These are phyloP conservation scores for Ypsolopha scabrella DNA, from an alignment of 2,888 invertebrate species.

Conservation along the genomic window DNA sequence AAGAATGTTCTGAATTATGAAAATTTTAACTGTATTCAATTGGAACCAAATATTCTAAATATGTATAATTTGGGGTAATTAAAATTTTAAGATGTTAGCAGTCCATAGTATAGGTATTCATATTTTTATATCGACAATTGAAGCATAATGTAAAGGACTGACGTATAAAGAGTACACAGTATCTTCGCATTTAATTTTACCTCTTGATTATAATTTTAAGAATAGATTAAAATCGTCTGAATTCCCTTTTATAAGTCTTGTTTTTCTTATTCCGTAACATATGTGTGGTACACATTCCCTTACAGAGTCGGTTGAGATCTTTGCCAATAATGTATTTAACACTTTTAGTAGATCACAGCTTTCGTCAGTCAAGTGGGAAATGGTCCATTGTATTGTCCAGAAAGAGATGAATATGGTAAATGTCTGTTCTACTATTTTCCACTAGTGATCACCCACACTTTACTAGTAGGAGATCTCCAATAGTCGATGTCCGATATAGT, in stretches of 20 bases:
- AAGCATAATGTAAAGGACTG: too few relatives aligned
- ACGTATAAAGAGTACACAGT: background rate
- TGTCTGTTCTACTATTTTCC: background rate
- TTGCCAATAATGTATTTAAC: background rate
- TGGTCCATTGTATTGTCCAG: background rate
- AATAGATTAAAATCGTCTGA: background rate
- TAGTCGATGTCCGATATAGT: too few relatives aligned
- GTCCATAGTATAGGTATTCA: too few relatives aligned
- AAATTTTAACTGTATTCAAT: too few relatives aligned
- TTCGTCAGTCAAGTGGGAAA: background rate
- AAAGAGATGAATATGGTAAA: background rate
- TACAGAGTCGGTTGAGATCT: background rate
- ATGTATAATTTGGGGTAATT: too few relatives aligned
- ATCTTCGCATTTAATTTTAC: background rate
- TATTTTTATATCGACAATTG: too few relatives aligned
- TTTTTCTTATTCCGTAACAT: background rate
- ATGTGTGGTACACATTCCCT: background rate
- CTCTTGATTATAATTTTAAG: background rate
- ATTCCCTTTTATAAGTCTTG: background rate
- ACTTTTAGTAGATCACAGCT: constrained; percentile 3
- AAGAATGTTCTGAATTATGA: too few relatives aligned
- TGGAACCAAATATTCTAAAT: too few relatives aligned
- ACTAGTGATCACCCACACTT: background rate
- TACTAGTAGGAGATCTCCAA: background rate
- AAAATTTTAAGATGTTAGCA: too few relatives aligned